phyloP scores from a whole-genome alignment of 2,797 vertebrate species.

The Chelon labrosus region DNA sequence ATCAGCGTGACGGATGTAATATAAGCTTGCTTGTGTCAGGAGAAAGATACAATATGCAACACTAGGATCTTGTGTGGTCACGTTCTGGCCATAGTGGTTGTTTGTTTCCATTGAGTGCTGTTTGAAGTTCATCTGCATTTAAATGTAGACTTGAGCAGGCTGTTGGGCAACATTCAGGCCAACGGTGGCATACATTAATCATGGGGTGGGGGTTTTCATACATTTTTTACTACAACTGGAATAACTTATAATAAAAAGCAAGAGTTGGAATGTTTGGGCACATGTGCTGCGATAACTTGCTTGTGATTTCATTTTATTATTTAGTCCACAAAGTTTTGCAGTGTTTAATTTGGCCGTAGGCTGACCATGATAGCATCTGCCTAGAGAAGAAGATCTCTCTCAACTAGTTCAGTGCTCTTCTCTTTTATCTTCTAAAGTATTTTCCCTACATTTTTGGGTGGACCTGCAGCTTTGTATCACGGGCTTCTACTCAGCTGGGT shows the following conservation, averaged over 20 bases:
- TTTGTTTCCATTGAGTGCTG: not conserved
- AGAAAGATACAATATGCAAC: not conserved
- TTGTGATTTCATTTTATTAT: too few relatives aligned
- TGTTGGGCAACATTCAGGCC: not conserved
- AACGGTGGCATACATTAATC: not conserved
- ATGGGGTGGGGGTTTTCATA: too few relatives aligned
- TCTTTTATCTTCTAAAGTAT: not conserved
- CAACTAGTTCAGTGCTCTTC: too few relatives aligned
- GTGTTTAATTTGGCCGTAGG: too few relatives aligned
- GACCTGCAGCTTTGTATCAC: not conserved
- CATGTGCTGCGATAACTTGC: too few relatives aligned
- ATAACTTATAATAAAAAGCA: not conserved
- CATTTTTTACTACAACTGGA: not conserved
- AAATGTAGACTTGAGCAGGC: not conserved
- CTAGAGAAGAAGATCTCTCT: not conserved
- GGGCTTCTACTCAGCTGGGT: not conserved
- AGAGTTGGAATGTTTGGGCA: too few relatives aligned
- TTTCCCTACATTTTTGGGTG: constrained; percentile 4
- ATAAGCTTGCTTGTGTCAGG: not conserved
- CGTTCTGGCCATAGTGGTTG: not conserved
- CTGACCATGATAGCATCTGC: constrained; percentile 3
- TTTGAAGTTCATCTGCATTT: constrained; percentile 3
- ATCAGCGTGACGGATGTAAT: constrained; percentile 31
- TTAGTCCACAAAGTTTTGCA: not conserved
- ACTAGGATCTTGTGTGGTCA: not conserved